Evolutionary conservation across 2,888 invertebrate species (phyloP), one percentile per base, ranked within the genome.

Genomic region (Dasysyrphus tricinctus): DNA sequence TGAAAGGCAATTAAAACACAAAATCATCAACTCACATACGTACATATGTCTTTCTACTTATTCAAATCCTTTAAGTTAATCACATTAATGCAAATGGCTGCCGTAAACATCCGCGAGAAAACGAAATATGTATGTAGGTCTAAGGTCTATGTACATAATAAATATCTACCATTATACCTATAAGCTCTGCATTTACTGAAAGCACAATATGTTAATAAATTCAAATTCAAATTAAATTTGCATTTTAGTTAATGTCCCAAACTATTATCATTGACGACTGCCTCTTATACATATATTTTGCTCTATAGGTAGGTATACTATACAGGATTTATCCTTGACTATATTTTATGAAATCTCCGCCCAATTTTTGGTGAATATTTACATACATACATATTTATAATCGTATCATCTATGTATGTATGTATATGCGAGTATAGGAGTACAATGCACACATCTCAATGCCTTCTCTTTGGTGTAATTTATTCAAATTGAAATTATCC

Each of bases 401-500:
- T 44, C 44, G n/a, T 44, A 44, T 14, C 7, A 7, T n/a, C 6
- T 44, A 3, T 14, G 12, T 42, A 42, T 14, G 24, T 24, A 24
- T 6, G 2, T 7, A 1, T 47, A 47, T 3, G 16, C n/a, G n/a
- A n/a, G 47, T 42, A n/a, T 11, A 44, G 24, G 29, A 29, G 32
- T 29, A 44, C 29, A 44, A 44, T 24, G 63, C 29, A 47, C 65
- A 47, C 44, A 44, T 32, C 54, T 39, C 49, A 34, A 16, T 39
- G 14, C 44, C 37, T 44, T 75, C 44, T 51, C 19, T 44, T n/a
- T 19, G 61, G 65, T 29, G 47, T 82, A 79, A 86, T 86, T 80
- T 86, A 86, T 86, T 86, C 86, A 82, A 79, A 82, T 86, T 86
- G 82, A 86, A 78, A 86, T 86, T 82, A 79, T 82, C 81, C 86